Evolutionary conservation across 2,113 vertebrate genomes (phyloP).

Genomic region (Microtus oregoni): DNA sequence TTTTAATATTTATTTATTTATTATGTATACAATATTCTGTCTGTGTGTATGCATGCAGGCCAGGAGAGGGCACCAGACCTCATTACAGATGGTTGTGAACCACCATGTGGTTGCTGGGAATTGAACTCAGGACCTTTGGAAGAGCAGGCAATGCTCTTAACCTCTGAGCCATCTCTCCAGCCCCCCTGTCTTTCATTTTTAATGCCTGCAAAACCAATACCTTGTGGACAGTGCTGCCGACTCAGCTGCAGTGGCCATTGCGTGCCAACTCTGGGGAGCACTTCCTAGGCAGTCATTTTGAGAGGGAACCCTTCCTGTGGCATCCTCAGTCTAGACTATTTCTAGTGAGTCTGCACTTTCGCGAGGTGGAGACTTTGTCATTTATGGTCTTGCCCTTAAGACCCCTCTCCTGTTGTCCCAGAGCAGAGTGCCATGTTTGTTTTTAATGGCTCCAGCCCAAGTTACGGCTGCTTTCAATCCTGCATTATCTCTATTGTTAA

Average conservation of each 20-base stretch:
- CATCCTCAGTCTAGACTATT: not conserved
- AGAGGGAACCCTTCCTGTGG: not conserved
- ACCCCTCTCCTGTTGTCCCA: not conserved
- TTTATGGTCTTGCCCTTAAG: not conserved
- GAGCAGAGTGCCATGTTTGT: not conserved
- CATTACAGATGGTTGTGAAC: too few species aligned
- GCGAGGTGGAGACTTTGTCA: not conserved
- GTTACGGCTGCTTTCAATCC: not conserved
- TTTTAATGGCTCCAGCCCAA: not conserved
- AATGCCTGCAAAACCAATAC: not conserved
- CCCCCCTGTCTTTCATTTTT: not conserved
- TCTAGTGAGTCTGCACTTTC: not conserved
- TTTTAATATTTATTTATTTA: too few species aligned
- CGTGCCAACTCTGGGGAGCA: not conserved
- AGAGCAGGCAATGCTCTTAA: too few species aligned
- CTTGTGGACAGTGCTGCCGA: not conserved
- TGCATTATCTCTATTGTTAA: not conserved
- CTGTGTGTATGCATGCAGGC: too few species aligned
- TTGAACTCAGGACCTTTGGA: too few species aligned
- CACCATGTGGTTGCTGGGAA: too few species aligned
- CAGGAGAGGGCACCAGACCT: too few species aligned
- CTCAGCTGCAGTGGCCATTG: not conserved
- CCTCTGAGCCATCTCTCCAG: too few species aligned
- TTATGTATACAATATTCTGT: too few species aligned
- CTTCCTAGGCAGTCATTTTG: too few species aligned